Percentiles rank a stretch among this genome's conserved stretches.
Conservation (phyloP, 1,140 invertebrate genomes). For the Drosophila simulans region DNA sequence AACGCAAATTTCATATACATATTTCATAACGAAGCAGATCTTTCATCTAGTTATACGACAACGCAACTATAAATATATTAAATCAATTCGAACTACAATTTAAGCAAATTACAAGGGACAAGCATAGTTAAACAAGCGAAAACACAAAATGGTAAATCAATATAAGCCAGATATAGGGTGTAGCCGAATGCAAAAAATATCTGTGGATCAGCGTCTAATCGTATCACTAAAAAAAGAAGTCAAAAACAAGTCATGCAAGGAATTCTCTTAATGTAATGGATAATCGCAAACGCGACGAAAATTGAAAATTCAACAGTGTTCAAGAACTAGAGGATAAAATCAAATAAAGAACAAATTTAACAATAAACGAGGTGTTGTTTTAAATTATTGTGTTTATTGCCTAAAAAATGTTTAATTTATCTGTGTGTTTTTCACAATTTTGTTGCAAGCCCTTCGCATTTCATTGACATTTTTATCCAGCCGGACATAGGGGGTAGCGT, state of each 20-base stretch:
- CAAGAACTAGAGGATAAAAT: conserved; percentile 76
- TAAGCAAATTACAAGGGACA: conserved; percentile 80
- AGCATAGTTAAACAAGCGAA: conserved; percentile 53
- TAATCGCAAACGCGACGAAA: conserved; percentile 36
- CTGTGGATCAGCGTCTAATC: conserved; percentile 57
- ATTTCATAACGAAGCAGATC: conserved; percentile 56
- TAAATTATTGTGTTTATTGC: background rate
- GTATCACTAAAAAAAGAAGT: conserved; percentile 45
- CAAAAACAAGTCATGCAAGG: conserved; percentile 51
- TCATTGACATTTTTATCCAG: background rate
- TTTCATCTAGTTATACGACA: conserved; percentile 55
- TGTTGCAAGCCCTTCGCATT: background rate
- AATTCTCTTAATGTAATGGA: conserved; percentile 60
- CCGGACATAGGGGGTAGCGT: conserved; percentile 90
- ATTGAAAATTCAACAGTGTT: conserved; percentile 53
- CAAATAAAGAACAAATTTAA: conserved; percentile 75
- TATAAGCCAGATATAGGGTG: conserved; percentile 23
- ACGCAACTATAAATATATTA: conserved; percentile 52
- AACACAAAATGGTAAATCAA: conserved; percentile 17
- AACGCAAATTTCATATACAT: conserved; percentile 70
- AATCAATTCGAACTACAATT: conserved; percentile 57
- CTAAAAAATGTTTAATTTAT: background rate
- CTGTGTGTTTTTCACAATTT: background rate
- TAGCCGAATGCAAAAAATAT: conserved; percentile 39
- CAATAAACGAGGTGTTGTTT: conserved; percentile 14